Evolutionary conservation across 2,888 invertebrate species (phyloP).

Genomic region (Agrilus mali): DNA sequence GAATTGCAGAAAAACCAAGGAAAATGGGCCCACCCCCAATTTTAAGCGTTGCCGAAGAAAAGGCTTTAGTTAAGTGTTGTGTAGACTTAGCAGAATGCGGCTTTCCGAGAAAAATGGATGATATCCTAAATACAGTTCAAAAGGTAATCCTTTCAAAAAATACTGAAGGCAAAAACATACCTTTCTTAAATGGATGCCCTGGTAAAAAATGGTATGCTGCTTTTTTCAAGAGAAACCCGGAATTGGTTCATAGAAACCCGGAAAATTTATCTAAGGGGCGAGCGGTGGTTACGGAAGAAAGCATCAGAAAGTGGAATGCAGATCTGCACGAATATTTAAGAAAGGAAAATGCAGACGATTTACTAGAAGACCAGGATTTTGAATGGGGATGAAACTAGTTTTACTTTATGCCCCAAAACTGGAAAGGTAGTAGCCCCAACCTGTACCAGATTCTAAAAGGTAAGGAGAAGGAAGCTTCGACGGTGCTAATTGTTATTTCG

Average conservation of each 20-base stretch:
- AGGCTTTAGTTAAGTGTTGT: conserved; percentile 5
- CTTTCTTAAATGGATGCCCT: conserved; percentile 10
- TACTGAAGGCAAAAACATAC: conserved; percentile 7
- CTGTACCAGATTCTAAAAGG: conserved; percentile 5
- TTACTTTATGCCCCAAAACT: conserved; percentile 1
- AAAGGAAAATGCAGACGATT: background rate
- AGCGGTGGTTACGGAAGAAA: conserved; percentile 10
- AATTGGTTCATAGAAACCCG: conserved; percentile 3
- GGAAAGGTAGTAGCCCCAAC: conserved; percentile 2
- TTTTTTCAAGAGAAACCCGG: conserved; percentile 10
- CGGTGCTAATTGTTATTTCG: conserved; percentile 7
- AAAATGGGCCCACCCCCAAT: conserved; percentile 5
- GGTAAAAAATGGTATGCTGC: conserved; percentile 11
- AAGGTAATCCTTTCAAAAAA: conserved; percentile 1
- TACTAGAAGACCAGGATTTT: background rate
- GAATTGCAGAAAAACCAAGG: conserved; percentile 3
- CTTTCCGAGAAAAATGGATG: conserved; percentile 7
- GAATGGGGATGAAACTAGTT: background rate
- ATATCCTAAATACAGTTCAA: conserved; percentile 5
- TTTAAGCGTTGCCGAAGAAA: conserved; percentile 3
- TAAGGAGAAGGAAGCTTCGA: conserved; percentile 10
- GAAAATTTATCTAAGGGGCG: conserved; percentile 9
- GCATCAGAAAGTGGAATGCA: conserved; percentile 10
- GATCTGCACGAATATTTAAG: conserved; percentile 4
- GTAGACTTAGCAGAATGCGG: conserved; percentile 6